These are phyloP conservation scores for Aphis gossypii DNA, from an alignment of 1,140 invertebrate species.

Conservation along the genomic window DNA sequence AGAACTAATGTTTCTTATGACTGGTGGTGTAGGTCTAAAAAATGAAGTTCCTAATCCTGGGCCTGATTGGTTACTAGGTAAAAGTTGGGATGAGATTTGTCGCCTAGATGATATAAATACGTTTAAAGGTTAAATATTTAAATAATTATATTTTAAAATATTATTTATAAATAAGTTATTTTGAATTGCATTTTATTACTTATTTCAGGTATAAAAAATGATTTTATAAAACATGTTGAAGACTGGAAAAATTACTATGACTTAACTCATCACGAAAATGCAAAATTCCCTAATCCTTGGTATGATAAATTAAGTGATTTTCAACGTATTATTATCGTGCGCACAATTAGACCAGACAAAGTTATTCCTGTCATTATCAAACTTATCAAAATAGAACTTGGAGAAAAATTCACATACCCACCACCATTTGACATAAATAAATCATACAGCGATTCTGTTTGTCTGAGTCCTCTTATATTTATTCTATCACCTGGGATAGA, in stretches of 20 bases:
- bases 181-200: not conserved
- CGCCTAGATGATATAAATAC: slow-evolving; percentile 71
- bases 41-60: slow-evolving; percentile 67
- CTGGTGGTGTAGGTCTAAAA: slow-evolving; percentile 81
- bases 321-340: slow-evolving; percentile 81
- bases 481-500: slow-evolving; percentile 90
- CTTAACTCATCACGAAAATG: slow-evolving; percentile 66
- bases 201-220: slow-evolving; percentile 61
- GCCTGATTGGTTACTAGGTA: slow-evolving; percentile 78
- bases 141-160: not conserved
- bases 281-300: slow-evolving; percentile 77
- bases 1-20: slow-evolving; percentile 83
- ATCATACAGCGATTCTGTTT: slow-evolving; percentile 85
- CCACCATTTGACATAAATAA: slow-evolving; percentile 87
- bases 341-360: slow-evolving; percentile 85
- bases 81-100: slow-evolving; percentile 85
- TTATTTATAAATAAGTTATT: not conserved
- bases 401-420: slow-evolving; percentile 80
- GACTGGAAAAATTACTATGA: slow-evolving; percentile 82
- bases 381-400: slow-evolving; percentile 77
- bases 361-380: slow-evolving; percentile 66
- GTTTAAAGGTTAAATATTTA: slow-evolving; percentile 66
- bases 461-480: slow-evolving; percentile 84
- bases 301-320: slow-evolving; percentile 73
- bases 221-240: slow-evolving; percentile 67